Evolutionary conservation across 2,113 vertebrate species (phyloP), one percentile per base, ranked within the genome.

Genomic region (Origma solitaria): DNA sequence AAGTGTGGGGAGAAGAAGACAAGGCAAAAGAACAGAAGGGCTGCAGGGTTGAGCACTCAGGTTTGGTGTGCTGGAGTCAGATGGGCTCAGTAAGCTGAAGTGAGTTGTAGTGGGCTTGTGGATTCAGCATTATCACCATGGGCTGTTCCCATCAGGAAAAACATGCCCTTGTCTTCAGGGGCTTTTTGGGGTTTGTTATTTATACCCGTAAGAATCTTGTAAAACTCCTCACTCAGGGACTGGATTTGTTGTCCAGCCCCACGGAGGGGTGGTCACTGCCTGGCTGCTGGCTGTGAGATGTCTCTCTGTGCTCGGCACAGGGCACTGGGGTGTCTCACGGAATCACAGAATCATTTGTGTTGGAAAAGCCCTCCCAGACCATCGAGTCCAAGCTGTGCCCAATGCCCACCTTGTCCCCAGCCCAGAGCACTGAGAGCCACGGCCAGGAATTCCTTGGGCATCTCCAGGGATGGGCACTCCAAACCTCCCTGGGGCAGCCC

Each of bases 231-330:
- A 2, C 27, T 16, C 1, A 2, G 22, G 47, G 16, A 18, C 24
- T 14, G 28, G 7, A 4, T 56, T 38, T 77, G 37, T 40, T 62
- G 2, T 4, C 40, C 9, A 14, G 40, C 33, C 30, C 54, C 1
- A 5, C 0, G 0, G 35, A 9, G 21, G 24, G 24, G 10, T 37
- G 64, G 38, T 20, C 9, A 20, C 28, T 38, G 60, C 33, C 40
- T n/a, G 20, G n/a, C 19, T 51, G 75, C 51, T 33, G 13, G 24
- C 10, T 40, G 33, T 9, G 75, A 15, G 1, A 15, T 1, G 0
- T 25, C 6, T 16, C 13, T 19, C 19, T 4, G 1, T 1, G 9
- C 51, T 6, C 24, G 53, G 37, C 87, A 31, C 0, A 0, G 47
- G 31, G 16, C 31, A 2, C 47, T 2, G 56, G 8, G 2, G 3